A percentile compares a stretch with the other conserved stretches of the same genome.
Conservation (phyloP, 2,797 vertebrate species). For the Discoglossus pictus region DNA sequence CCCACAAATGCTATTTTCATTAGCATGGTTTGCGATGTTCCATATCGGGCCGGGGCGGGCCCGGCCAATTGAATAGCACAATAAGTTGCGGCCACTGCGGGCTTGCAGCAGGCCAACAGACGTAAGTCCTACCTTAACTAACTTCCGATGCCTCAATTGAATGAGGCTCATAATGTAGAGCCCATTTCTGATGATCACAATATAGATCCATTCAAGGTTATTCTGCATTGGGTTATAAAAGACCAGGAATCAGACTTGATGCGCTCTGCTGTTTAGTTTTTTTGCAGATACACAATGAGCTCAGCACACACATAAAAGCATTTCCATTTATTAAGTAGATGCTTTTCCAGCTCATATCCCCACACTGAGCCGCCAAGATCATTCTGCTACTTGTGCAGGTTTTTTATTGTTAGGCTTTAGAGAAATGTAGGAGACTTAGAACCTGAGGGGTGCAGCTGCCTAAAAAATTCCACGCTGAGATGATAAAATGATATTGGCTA, state of each 20-base stretch:
- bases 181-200: not conserved
- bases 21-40: too few relatives aligned
- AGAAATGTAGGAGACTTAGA: slow-evolving; percentile 46
- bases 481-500: slow-evolving; percentile 53
- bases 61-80: too few relatives aligned
- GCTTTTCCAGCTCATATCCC: not conserved
- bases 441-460: slow-evolving; percentile 56
- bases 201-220: not conserved
- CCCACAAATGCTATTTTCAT: too few relatives aligned
- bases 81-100: too few relatives aligned
- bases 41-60: too few relatives aligned
- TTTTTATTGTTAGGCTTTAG: slow-evolving; percentile 42
- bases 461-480: slow-evolving; percentile 57
- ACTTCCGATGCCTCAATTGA: too few relatives aligned
- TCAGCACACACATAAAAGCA: slow-evolving; percentile 20
- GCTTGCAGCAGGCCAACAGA: too few relatives aligned
- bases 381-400: slow-evolving; percentile 39
- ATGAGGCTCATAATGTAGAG: too few relatives aligned
- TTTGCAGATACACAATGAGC: not conserved
- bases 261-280: not conserved
- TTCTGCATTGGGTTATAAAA: not conserved
- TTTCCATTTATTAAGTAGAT: slow-evolving; percentile 5
- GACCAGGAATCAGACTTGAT: not conserved
- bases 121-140: too few relatives aligned
- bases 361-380: slow-evolving; percentile 29